Base-by-base conservation (phyloP, 1,140 invertebrate genomes). In the Arion vulgaris region DNA sequence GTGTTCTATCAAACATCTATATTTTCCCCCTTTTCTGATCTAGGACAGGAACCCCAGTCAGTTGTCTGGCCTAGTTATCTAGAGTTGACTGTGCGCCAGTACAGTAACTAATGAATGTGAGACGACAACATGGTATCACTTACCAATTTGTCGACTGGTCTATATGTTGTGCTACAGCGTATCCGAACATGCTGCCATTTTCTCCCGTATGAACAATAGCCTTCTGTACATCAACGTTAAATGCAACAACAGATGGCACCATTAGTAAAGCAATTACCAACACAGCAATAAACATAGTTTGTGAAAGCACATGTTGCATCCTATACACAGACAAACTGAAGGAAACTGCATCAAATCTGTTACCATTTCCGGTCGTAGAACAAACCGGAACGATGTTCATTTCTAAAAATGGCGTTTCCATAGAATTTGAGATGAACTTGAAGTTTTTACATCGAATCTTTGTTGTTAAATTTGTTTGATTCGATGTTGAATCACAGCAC, bases 121-220 rank as follows among this genome's bases (percentile, higher is more conserved):
- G n/a, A n/a, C n/a, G n/a, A n/a, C n/a, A n/a, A n/a, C 15, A 45
- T 45, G 41, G 15, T 45, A 15, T 45, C 13, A 89, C 93, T 93
- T 89, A 94, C 93, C 93, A 93, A 82, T 91, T 93, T 28, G 89
- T 86, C 19, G 92, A 90, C 66, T 91, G 89, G 78, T 93, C 92
- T 80, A 91, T 89, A 87, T 94, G 93, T 83, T 93, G 89, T 28
- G 93, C 93, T 32, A 94, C 93, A 32, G 93, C 92, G 85, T 93
- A 94, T 62, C 94, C 94, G 86, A 94, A 94, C 90, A 93, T 93
- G 73, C 93, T 93, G 17, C 90, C 91, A 4, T 85, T 82, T 2
- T 90, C 87, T 4, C 93, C 92, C 9, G 88, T 85, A 81, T 93
- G 92, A 32, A 91, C 88, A 23, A 93, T 85, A 28, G 90, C 89